These are phyloP conservation scores for Drosophila ambigua DNA, from an alignment of 1,140 invertebrate genomes.

Conservation along the genomic window DNA sequence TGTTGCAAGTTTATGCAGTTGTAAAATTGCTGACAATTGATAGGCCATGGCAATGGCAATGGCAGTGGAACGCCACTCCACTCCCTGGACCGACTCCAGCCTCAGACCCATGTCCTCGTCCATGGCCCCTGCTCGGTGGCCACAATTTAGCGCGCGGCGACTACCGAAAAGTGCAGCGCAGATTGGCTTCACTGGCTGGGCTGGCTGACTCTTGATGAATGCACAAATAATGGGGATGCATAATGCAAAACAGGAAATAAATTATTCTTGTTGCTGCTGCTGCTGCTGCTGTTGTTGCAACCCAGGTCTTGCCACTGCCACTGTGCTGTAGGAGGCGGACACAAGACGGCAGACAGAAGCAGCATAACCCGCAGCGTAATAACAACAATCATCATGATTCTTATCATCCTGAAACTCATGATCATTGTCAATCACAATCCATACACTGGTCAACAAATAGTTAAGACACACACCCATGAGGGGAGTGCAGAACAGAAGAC, in stretches of 20 bases:
- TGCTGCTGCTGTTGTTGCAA: too few species aligned
- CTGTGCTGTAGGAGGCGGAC: background rate
- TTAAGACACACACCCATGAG: too few species aligned
- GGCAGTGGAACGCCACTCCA: constrained; percentile 1
- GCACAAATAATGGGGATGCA: constrained; percentile 73
- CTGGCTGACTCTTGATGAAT: constrained; percentile 50
- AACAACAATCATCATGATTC: constrained; percentile 65
- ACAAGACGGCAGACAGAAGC: constrained; percentile 18
- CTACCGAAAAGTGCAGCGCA: constrained; percentile 70
- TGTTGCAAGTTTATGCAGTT: constrained; percentile 50
- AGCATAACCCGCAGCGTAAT: constrained; percentile 52
- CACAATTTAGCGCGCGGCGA: constrained; percentile 74
- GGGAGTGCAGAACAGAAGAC: too few species aligned
- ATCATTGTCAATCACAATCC: constrained; percentile 49
- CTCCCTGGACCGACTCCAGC: constrained; percentile 7
- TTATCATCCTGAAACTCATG: constrained; percentile 38
- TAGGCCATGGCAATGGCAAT: constrained; percentile 51
- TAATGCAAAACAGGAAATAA: constrained; percentile 78
- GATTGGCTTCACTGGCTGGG: constrained; percentile 33
- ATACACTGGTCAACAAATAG: constrained; percentile 20
- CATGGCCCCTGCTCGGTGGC: constrained; percentile 47
- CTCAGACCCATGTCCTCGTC: constrained; percentile 14
- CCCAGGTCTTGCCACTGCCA: too few species aligned
- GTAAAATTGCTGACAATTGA: constrained; percentile 72
- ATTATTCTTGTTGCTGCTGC: constrained; percentile 53